A percentile compares a stretch with the other conserved stretches of the same genome.
Conservation (phyloP, 2,797 vertebrate species). For the Eutrigla gurnardus region DNA sequence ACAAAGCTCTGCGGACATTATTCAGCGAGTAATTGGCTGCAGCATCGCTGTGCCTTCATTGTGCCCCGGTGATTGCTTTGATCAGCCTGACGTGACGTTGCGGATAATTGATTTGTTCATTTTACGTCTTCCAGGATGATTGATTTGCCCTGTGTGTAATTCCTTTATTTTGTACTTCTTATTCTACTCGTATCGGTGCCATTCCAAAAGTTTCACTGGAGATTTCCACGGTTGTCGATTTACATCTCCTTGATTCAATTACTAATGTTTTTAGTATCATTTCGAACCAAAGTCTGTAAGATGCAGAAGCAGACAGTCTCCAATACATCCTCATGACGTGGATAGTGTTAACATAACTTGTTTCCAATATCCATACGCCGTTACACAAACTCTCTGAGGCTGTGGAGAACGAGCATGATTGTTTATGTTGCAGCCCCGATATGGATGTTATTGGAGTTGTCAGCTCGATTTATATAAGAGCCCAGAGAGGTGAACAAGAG, state of each 20-base stretch:
- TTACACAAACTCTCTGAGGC: constrained; percentile 4
- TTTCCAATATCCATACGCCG: constrained; percentile 27
- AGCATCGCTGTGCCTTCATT: constrained; percentile 41
- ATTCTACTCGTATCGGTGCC: not conserved
- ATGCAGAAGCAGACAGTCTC: not conserved
- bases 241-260: constrained; percentile 25
- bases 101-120: constrained; percentile 50
- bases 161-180: not conserved
- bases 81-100: constrained; percentile 55
- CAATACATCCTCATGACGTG: constrained; percentile 12
- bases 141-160: not conserved
- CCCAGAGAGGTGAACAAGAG: constrained; percentile 31
- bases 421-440: constrained; percentile 44
- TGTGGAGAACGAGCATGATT: not conserved
- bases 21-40: constrained; percentile 46
- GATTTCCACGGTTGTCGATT: constrained; percentile 6
- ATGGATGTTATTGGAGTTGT: constrained; percentile 34
- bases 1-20: constrained; percentile 52
- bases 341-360: constrained; percentile 28
- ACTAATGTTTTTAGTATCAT: constrained; percentile 5
- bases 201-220: not conserved
- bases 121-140: constrained; percentile 28
- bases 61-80: constrained; percentile 47
- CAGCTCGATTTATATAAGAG: constrained; percentile 42
- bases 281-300: not conserved